phyloP scores from a whole-genome alignment of 2,113 vertebrate genomes.

The Tachysurus fulvidraco region DNA sequence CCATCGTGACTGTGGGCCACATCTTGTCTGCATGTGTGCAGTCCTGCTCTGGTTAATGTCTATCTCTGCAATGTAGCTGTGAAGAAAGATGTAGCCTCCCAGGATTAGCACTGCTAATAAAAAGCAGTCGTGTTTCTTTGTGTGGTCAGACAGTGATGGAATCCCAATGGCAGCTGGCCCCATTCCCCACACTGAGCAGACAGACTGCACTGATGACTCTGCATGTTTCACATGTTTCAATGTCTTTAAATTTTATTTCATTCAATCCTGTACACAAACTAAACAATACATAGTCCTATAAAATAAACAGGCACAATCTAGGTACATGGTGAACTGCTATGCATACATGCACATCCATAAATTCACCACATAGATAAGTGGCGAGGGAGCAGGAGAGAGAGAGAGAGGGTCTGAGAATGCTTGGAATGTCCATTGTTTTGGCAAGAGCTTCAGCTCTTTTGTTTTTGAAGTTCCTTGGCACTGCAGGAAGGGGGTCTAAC shows the following conservation, averaged over 20 bases:
- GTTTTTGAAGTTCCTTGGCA: constrained; percentile 53
- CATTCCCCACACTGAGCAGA: constrained; percentile 31
- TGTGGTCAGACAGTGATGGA: constrained; percentile 32
- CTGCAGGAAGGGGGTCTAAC: constrained; percentile 39
- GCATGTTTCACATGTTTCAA: constrained; percentile 18
- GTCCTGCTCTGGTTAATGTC: constrained; percentile 42
- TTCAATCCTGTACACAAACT: neutral
- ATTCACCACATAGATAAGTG: constrained; percentile 16
- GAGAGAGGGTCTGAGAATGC: constrained; percentile 49
- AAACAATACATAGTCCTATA: neutral
- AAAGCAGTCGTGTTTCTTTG: constrained; percentile 31
- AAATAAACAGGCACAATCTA: neutral
- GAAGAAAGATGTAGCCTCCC: constrained; percentile 49
- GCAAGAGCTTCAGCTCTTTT: constrained; percentile 52
- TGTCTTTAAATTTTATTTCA: constrained; percentile 15
- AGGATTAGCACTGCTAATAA: constrained; percentile 39
- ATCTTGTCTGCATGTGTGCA: constrained; percentile 38
- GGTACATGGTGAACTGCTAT: neutral
- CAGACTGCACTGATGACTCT: constrained; percentile 33
- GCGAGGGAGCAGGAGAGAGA: neutral
- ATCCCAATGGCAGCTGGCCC: constrained; percentile 31
- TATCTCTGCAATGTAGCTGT: constrained; percentile 41
- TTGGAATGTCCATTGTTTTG: constrained; percentile 62
- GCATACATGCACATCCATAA: constrained; percentile 12
- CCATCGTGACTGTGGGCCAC: neutral